Evolutionary conservation across 2,888 invertebrate species (phyloP), one percentile per base, ranked within the genome.

Genomic region (Mythimna albipuncta): DNA sequence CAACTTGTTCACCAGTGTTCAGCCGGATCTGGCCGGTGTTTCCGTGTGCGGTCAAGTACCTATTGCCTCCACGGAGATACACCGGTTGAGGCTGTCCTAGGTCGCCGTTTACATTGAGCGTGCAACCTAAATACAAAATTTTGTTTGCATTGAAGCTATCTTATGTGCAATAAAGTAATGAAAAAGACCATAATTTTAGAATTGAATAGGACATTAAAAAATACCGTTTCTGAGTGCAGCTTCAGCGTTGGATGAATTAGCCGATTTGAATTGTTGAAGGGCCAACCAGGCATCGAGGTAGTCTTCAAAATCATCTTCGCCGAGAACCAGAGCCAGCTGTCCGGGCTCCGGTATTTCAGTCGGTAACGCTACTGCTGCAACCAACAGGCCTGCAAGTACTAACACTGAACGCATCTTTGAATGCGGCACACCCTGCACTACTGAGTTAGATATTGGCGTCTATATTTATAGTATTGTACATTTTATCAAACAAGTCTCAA

Each of bases 81-180:
- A 97, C 94, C 0, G 97, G 97, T 88, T 97, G 97, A 0, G 97
- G 97, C 73, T 96, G 95, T 0, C 94, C 94, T 2, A 97, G 91
- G 84, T 97, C 97, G 19, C 96, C 95, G 66, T 95, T 94, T 11
- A 95, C 90, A 59, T 94, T 93, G 66, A 97, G 87, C 4, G 90
- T 87, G 84, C 97, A 97, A 52, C 94, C 95, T 95, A 72, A 13
- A 79, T 9, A 69, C 7, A 68, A 64, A 2, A 32, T 41, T 54
- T 19, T 58, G 7, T 38, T 71, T 26, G 21, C 35, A 35, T n/a
- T 50, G 11, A 55, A 61, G 3, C 4, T 6, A 19, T 50, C 11
- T 26, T n/a, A 26, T 26, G 26, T 26, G 5, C 35, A 35, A 35
- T 6, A 13, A 16, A 58, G 2, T 6, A 1, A 50, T 21, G 4